These are phyloP conservation scores for Physocephala rufipes DNA, from an alignment of 2,888 invertebrate species.

Conservation along the genomic window DNA sequence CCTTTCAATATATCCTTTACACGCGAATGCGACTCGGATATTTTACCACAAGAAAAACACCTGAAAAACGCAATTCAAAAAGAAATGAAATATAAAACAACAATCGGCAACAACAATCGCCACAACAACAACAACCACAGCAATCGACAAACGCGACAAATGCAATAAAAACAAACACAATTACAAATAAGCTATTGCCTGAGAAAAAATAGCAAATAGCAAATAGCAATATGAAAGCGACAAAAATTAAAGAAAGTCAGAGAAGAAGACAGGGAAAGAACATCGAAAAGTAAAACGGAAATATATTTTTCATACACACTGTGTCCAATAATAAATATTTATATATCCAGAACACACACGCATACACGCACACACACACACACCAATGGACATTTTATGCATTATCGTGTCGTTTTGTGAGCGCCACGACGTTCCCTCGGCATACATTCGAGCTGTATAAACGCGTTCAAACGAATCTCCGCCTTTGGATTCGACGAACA, in stretches of 20 bases:
- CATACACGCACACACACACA: not conserved
- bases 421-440: too few relatives aligned
- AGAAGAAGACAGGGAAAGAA: too few relatives aligned
- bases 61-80: too few relatives aligned
- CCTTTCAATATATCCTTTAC: conserved; percentile 2
- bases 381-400: not conserved
- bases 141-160: not conserved
- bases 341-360: not conserved
- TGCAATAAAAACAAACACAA: not conserved
- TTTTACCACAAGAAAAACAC: conserved; percentile 45
- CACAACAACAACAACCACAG: conserved; percentile 21
- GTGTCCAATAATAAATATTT: too few relatives aligned
- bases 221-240: too few relatives aligned
- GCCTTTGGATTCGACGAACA: too few relatives aligned
- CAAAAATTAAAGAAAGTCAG: too few relatives aligned
- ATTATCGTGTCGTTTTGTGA: too few relatives aligned
- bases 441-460: conserved; percentile 8
- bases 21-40: not conserved
- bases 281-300: too few relatives aligned
- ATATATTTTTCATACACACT: too few relatives aligned
- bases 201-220: not conserved
- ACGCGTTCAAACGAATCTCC: not conserved
- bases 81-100: too few relatives aligned
- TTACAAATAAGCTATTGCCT: too few relatives aligned
- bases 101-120: conserved; percentile 25